Base-by-base conservation (phyloP, 2,888 invertebrate species). In the Leucoptera coffeella region DNA sequence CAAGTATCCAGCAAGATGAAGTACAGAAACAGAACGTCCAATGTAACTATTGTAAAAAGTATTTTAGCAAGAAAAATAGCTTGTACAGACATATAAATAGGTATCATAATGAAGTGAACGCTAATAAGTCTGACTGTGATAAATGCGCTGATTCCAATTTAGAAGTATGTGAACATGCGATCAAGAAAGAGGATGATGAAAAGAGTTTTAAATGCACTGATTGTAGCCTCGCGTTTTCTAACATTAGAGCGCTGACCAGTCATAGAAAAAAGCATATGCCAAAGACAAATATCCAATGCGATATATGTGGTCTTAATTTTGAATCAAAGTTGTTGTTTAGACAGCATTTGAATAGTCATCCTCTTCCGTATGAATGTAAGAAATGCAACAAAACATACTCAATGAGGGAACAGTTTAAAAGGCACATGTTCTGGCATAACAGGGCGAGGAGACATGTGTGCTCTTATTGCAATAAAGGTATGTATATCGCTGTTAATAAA, bases 401-500 rank as follows among this genome's bases (percentile, higher is more conserved):
- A 0, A 50, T 78, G 24, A 61, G 65, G 2, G 76, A 78, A 25
- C 77, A 77, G 36, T 45, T 78, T 1, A 55, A 55, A 7, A 58
- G 69, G 30, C 80, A 80, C 41, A 54, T 77, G 49, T 75, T 73
- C 35, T 57, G 59, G n/a, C 78, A 78, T 45, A 57, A 60, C 12
- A 73, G 74, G 3, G 43, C 59, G 13, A 79, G 77, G 40, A 69
- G 74, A 4, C 72, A 78, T 42, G 52, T 61, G 10, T 79, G 79
- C 42, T 55, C 65, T 15, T 67, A 73, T 38, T 78, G 78, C 45
- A 61, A 56, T 30, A 78, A 78, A 73, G 74, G 65, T 78, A 43
- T 59, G 59, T 15, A 15, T n/a, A n/a, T n/a, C n/a, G n/a, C n/a
- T n/a, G n/a, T n/a, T n/a, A n/a, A n/a, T n/a, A n/a, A n/a, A n/a